These are phyloP conservation scores for Myiozetetes cayanensis DNA, from an alignment of 2,113 vertebrate genomes.

Conservation along the genomic window DNA sequence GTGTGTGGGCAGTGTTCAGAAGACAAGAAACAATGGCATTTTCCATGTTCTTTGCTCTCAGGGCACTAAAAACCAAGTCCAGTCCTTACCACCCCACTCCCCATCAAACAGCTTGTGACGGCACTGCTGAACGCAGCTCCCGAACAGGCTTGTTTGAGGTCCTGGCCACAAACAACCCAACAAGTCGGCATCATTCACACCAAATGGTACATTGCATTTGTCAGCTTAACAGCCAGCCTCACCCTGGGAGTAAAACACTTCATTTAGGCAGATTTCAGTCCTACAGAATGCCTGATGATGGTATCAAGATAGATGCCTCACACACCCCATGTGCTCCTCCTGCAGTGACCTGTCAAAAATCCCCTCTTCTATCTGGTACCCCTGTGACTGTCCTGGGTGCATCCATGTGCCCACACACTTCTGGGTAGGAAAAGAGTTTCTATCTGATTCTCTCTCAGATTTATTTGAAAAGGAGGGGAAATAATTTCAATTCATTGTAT, in stretches of 20 bases:
- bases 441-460: constrained; percentile 28
- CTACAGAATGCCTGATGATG: background rate
- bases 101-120: background rate
- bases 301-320: background rate
- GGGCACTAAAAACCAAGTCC: background rate
- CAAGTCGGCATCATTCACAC: background rate
- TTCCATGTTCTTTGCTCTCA: background rate
- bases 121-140: background rate
- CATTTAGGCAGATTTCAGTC: background rate
- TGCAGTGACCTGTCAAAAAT: background rate
- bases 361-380: too few relatives aligned
- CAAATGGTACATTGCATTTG: background rate
- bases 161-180: background rate
- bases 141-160: background rate
- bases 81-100: background rate
- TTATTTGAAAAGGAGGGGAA: constrained; percentile 48
- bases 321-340: background rate
- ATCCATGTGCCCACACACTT: background rate
- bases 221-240: background rate
- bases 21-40: constrained; percentile 2
- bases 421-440: background rate
- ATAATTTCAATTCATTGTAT: constrained; percentile 63
- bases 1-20: background rate
- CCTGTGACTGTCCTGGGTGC: background rate
- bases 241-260: background rate